phyloP scores from a whole-genome alignment of 1,140 invertebrate species.

The Melanaphis sacchari region DNA sequence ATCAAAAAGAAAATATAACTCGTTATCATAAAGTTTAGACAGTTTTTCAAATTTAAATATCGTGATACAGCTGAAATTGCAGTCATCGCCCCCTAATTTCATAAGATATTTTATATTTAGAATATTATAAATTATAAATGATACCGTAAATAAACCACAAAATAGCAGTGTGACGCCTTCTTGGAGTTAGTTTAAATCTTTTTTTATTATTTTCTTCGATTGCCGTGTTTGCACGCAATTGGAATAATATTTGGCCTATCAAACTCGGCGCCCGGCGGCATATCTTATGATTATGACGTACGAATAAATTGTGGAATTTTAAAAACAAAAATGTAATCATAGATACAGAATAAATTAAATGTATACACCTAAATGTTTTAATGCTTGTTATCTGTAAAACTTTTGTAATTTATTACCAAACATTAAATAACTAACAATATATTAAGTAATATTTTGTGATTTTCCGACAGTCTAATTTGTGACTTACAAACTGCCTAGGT shows the following conservation, averaged over 20 bases:
- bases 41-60: neutral
- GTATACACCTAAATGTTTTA: neutral
- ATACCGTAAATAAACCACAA: neutral
- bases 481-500: neutral
- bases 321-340: neutral
- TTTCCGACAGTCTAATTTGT: neutral
- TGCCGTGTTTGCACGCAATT: neutral
- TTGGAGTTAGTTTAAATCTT: neutral
- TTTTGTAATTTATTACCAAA: conserved; percentile 1
- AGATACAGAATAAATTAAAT: neutral
- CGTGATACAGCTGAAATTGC: neutral
- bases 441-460: neutral
- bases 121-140: neutral
- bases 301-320: neutral
- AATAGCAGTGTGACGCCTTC: conserved; percentile 25
- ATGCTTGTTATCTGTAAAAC: neutral
- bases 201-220: neutral
- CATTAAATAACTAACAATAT: too few species aligned
- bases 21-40: neutral
- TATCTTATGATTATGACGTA: neutral
- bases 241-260: neutral
- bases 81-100: neutral
- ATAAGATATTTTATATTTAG: conserved; percentile 1
- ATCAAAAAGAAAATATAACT: conserved; percentile 13
- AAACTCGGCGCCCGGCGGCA: neutral